phyloP scores from a whole-genome alignment of 2,888 invertebrate species.

The Drosophila fulvimacula region DNA sequence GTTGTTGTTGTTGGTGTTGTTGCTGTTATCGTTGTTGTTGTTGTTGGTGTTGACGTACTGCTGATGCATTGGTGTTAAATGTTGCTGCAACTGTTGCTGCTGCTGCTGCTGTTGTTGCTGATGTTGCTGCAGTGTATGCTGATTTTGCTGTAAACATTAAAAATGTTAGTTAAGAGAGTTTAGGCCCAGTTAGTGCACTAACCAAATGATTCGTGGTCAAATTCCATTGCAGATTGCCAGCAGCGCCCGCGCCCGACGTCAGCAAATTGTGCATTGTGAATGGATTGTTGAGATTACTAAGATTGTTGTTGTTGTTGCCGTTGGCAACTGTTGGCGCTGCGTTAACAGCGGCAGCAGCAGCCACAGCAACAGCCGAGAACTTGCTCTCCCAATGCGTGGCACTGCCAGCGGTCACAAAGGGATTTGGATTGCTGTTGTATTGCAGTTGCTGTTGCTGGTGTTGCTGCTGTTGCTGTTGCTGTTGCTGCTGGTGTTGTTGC shows the following conservation, averaged over 20 bases:
- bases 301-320: conserved; percentile 57
- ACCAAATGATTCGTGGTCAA: conserved; percentile 72
- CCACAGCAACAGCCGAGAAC: conserved; percentile 59
- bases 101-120: conserved; percentile 66
- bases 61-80: conserved; percentile 61
- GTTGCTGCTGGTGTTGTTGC: conserved; percentile 57
- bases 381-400: conserved; percentile 68
- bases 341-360: conserved; percentile 55
- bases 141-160: conserved; percentile 55
- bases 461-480: conserved; percentile 60
- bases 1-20: conserved; percentile 30
- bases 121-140: conserved; percentile 68
- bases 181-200: not conserved
- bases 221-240: conserved; percentile 75
- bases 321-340: conserved; percentile 40
- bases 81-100: conserved; percentile 64
- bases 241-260: conserved; percentile 55
- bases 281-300: conserved; percentile 78
- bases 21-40: conserved; percentile 47
- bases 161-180: not conserved
- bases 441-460: conserved; percentile 63
- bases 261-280: conserved; percentile 76
- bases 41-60: conserved; percentile 51
- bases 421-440: conserved; percentile 70
- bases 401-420: conserved; percentile 60